Percentiles rank a stretch among this genome's conserved stretches.
phyloP scores from a whole-genome alignment of 2,888 invertebrate genomes.

The Apantesis nais region DNA sequence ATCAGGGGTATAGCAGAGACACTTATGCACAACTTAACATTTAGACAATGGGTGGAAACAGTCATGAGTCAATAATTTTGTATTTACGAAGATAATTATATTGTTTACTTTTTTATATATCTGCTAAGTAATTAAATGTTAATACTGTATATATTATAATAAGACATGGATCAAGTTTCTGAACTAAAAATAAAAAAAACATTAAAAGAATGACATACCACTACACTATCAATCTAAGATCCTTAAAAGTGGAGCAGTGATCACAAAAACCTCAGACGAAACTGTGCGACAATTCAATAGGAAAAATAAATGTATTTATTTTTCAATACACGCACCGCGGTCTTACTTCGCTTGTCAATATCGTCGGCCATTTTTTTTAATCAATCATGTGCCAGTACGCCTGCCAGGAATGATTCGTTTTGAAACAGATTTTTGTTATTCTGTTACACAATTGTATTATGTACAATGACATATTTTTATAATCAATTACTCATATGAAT shows the following conservation, averaged over 20 bases:
- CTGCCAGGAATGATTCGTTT: conserved; percentile 41
- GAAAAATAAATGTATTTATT: neutral
- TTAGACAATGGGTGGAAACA: too few relatives aligned
- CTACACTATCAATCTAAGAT: neutral
- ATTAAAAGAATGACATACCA: neutral
- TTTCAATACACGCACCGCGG: neutral
- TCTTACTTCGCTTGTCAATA: conserved; percentile 28
- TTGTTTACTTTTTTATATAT: too few relatives aligned
- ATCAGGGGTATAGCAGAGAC: too few relatives aligned
- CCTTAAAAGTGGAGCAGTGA: neutral
- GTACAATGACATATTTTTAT: neutral
- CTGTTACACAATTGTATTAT: conserved; percentile 22
- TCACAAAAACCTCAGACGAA: neutral
- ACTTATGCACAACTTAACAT: too few relatives aligned
- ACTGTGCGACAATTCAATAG: neutral
- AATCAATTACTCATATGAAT: neutral
- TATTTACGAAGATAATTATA: too few relatives aligned
- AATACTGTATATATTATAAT: too few relatives aligned
- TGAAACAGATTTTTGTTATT: conserved; percentile 33
- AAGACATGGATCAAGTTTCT: too few relatives aligned
- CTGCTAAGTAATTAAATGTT: too few relatives aligned
- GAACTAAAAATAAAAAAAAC: too few relatives aligned
- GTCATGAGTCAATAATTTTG: too few relatives aligned
- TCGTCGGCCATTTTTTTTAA: conserved; percentile 53
- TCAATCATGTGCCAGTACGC: conserved; percentile 49